phyloP scores from a whole-genome alignment of 1,140 invertebrate genomes.

The Drosophila santomea region DNA sequence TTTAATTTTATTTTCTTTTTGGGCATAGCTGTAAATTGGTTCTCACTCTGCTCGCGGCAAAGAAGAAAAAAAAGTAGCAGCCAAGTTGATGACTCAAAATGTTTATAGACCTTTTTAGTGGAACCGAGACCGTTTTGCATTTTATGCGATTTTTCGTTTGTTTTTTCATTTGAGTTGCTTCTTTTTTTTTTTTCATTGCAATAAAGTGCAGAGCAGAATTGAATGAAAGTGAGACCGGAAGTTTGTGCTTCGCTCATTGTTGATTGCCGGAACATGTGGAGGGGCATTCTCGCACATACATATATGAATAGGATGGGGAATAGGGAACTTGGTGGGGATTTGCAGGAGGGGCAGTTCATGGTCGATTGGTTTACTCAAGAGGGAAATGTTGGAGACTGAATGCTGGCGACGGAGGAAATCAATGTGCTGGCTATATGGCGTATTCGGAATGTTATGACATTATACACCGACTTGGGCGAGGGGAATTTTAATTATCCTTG shows the following conservation, averaged over 20 bases:
- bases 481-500: slow-evolving; percentile 36
- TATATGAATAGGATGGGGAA: slow-evolving; percentile 1
- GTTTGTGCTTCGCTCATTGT: slow-evolving; percentile 55
- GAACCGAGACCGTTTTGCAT: slow-evolving; percentile 59
- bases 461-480: slow-evolving; percentile 8
- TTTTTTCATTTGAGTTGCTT: slow-evolving; percentile 2
- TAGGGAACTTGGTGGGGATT: background rate
- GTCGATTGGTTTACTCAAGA: slow-evolving; percentile 43
- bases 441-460: slow-evolving; percentile 30
- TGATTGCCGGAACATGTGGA: slow-evolving; percentile 32
- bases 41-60: slow-evolving; percentile 36
- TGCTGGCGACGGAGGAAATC: slow-evolving; percentile 21
- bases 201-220: slow-evolving; percentile 59
- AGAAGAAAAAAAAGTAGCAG: background rate
- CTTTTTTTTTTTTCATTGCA: slow-evolving; percentile 22
- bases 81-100: slow-evolving; percentile 58
- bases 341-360: slow-evolving; percentile 30
- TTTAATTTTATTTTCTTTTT: slow-evolving; percentile 53
- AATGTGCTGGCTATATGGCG: slow-evolving; percentile 20
- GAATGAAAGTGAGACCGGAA: slow-evolving; percentile 67
- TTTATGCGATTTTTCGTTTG: slow-evolving; percentile 55
- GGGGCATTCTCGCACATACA: background rate
- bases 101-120: slow-evolving; percentile 62
- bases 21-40: slow-evolving; percentile 57
- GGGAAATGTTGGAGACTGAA: slow-evolving; percentile 35